Conservation (phyloP, 2,113 vertebrate genomes). For the Campylomormyrus tamandua region DNA sequence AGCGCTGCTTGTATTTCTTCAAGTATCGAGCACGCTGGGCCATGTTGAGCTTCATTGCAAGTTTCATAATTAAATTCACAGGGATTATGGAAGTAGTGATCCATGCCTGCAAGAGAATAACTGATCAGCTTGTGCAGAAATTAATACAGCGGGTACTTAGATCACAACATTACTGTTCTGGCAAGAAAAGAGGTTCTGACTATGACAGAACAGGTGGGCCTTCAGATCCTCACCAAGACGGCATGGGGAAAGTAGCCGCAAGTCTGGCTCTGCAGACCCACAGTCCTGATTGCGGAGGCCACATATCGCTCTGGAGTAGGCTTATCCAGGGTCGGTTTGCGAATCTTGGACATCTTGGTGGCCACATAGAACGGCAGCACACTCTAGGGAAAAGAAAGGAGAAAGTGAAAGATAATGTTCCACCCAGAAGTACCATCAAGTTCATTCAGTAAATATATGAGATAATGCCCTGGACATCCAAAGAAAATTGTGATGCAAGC, state of each 20-base stretch:
- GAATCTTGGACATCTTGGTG: conserved; percentile 83
- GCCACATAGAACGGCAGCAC: conserved; percentile 80
- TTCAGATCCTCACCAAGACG: conserved; percentile 64
- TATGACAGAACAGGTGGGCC: neutral
- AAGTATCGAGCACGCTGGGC: conserved; percentile 61
- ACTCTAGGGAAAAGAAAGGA: conserved; percentile 57
- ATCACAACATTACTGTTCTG: neutral
- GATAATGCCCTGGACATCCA: neutral
- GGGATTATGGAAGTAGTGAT: conserved; percentile 58
- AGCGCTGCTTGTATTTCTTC: conserved; percentile 67
- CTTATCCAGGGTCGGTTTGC: conserved; percentile 68
- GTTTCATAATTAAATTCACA: conserved; percentile 43
- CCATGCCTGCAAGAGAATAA: conserved; percentile 61
- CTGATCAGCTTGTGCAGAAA: neutral
- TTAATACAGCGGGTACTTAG: neutral
- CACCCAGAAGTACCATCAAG: neutral
- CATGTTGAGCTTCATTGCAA: conserved; percentile 53
- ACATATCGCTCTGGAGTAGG: conserved; percentile 77
- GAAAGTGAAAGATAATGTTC: neutral
- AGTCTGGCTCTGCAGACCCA: conserved; percentile 75
- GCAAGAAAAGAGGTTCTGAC: neutral
- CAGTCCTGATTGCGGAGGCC: conserved; percentile 72
- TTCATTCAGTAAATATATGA: neutral
- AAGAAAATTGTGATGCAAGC: neutral
- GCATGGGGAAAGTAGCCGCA: conserved; percentile 79